phyloP scores from a whole-genome alignment of 53 echinoderm and acorn worm genomes.

The Patiria pectinifera region DNA sequence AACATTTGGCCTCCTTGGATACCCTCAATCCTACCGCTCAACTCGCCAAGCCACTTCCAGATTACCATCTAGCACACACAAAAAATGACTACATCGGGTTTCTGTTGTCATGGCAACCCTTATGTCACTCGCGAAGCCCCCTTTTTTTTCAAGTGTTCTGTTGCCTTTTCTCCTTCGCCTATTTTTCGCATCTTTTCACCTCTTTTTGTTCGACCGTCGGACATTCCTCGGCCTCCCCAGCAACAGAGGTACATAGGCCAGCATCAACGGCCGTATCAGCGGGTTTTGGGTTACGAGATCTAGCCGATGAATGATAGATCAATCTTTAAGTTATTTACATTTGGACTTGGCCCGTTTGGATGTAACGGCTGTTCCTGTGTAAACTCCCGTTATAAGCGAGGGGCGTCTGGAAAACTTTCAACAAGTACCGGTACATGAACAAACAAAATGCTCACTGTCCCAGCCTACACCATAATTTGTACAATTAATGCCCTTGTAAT shows the following conservation, averaged over 20 bases:
- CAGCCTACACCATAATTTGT: background rate
- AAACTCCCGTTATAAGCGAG: background rate
- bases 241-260: background rate
- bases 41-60: background rate
- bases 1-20: background rate
- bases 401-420: background rate
- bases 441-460: background rate
- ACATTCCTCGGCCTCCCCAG: background rate
- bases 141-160: background rate
- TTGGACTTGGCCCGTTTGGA: background rate
- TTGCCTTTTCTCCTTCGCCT: background rate
- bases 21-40: background rate
- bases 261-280: background rate
- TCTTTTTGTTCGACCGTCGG: background rate
- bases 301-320: background rate
- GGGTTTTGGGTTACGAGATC: background rate
- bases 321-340: background rate
- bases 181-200: background rate
- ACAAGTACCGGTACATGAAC: background rate
- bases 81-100: background rate
- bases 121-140: background rate
- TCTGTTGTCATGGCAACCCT: background rate
- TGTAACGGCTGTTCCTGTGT: background rate
- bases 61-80: background rate
- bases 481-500: background rate